These are phyloP conservation scores for Anniella stebbinsi DNA, from an alignment of 2,797 vertebrate genomes.

Conservation along the genomic window DNA sequence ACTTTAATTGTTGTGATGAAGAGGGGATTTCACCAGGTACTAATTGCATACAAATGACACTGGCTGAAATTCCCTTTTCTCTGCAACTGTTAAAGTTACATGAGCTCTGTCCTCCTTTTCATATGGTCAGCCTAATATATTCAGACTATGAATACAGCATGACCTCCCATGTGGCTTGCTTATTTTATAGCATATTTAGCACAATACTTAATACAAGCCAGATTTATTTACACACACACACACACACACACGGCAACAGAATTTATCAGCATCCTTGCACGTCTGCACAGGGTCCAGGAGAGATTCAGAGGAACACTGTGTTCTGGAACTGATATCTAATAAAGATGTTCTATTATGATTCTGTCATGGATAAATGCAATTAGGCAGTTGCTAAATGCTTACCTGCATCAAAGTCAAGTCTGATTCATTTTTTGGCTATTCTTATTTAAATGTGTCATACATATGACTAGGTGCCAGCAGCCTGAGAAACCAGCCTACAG, in stretches of 20 bases:
- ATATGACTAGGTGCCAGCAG: constrained; percentile 33
- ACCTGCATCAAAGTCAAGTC: constrained; percentile 27
- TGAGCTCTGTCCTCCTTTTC: no score
- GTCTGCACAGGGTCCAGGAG: background rate
- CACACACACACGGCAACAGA: background rate
- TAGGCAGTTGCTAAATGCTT: constrained; percentile 30
- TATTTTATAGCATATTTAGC: background rate
- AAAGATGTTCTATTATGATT: constrained; percentile 29
- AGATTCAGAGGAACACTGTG: background rate
- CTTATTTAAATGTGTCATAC: constrained; percentile 50
- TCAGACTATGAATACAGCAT: no score
- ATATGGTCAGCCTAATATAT: no score
- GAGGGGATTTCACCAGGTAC: no score
- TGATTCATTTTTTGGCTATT: constrained; percentile 41
- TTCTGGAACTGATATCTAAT: constrained; percentile 44
- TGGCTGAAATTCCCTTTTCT: no score
- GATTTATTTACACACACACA: background rate
- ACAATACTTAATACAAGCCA: background rate
- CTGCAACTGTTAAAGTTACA: no score
- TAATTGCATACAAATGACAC: no score
- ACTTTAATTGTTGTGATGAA: no score
- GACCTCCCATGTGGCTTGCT: background rate
- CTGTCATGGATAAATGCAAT: constrained; percentile 28
- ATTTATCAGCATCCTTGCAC: accelerated
- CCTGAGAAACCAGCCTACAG: constrained; percentile 34